These are phyloP conservation scores for Drosophila fulvimacula DNA, from an alignment of 2,888 invertebrate genomes.

Conservation along the genomic window DNA sequence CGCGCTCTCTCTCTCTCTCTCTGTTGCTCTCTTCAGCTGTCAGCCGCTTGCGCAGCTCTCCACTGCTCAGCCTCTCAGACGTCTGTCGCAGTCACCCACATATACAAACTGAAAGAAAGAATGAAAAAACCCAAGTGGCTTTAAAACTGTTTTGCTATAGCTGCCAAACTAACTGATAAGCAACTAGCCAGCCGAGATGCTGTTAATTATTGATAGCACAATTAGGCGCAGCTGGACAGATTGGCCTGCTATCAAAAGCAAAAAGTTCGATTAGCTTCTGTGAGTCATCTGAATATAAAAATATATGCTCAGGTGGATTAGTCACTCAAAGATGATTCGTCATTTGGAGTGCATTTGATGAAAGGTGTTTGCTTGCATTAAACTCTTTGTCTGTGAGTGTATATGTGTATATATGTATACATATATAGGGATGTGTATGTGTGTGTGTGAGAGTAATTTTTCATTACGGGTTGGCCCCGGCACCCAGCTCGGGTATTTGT, in stretches of 20 bases:
- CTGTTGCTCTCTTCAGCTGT: conserved; percentile 9
- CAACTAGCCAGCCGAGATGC: conserved; percentile 18
- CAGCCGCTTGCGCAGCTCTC: conserved; percentile 9
- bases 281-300: conserved; percentile 41
- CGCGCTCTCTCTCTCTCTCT: conserved; percentile 7
- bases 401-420: neutral
- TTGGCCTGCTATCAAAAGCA: conserved; percentile 30
- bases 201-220: conserved; percentile 47
- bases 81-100: conserved; percentile 18
- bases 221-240: conserved; percentile 36
- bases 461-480: conserved; percentile 32
- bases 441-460: conserved; percentile 17
- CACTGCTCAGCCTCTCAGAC: conserved; percentile 21
- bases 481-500: conserved; percentile 16
- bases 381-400: conserved; percentile 12
- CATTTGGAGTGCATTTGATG: conserved; percentile 47
- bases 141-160: conserved; percentile 13
- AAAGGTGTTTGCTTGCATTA: conserved; percentile 53
- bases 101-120: conserved; percentile 2
- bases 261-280: conserved; percentile 28
- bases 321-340: conserved; percentile 51
- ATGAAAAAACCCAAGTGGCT: conserved; percentile 4
- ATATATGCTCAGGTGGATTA: conserved; percentile 43
- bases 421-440: neutral
- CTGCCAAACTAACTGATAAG: conserved; percentile 37